Evolutionary conservation across 1,140 invertebrate genomes (phyloP).

Genomic region (Mya arenaria): DNA sequence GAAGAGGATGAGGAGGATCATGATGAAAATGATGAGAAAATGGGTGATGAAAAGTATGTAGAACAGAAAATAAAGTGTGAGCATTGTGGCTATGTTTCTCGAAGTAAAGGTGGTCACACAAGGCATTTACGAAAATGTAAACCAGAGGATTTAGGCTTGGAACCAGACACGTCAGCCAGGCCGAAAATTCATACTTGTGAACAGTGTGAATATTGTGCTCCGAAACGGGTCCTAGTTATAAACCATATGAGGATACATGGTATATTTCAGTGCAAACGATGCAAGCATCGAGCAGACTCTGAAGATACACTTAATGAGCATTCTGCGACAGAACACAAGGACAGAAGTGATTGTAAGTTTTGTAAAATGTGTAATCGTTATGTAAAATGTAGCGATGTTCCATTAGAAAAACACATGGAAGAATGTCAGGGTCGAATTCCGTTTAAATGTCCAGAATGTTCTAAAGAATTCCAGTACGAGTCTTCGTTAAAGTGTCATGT

Average conservation of each 20-base stretch:
- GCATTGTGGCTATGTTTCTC: constrained; percentile 44
- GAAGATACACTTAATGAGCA: constrained; percentile 65
- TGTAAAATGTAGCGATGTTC: constrained; percentile 68
- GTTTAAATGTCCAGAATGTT: constrained; percentile 72
- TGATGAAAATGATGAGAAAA: neutral
- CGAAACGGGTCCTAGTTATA: constrained; percentile 65
- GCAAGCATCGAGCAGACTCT: constrained; percentile 62
- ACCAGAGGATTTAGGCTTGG: constrained; percentile 48
- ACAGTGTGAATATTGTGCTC: constrained; percentile 67
- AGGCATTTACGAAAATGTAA: constrained; percentile 55
- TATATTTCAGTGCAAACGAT: constrained; percentile 69
- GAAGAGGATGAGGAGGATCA: constrained; percentile 20
- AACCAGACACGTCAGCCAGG: constrained; percentile 56
- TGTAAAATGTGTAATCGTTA: constrained; percentile 74
- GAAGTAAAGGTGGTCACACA: constrained; percentile 55
- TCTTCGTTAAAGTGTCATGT: constrained; percentile 72
- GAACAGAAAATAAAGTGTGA: constrained; percentile 50
- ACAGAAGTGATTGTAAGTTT: constrained; percentile 68
- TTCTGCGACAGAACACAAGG: constrained; percentile 61
- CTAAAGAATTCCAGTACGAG: constrained; percentile 76
- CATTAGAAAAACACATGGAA: constrained; percentile 72
- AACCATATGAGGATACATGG: constrained; percentile 72
- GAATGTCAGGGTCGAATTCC: constrained; percentile 70
- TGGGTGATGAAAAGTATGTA: neutral
- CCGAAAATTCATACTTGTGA: constrained; percentile 55